Evolutionary conservation across 1,140 invertebrate species (phyloP).

Genomic region (Aleiodes sp.): DNA sequence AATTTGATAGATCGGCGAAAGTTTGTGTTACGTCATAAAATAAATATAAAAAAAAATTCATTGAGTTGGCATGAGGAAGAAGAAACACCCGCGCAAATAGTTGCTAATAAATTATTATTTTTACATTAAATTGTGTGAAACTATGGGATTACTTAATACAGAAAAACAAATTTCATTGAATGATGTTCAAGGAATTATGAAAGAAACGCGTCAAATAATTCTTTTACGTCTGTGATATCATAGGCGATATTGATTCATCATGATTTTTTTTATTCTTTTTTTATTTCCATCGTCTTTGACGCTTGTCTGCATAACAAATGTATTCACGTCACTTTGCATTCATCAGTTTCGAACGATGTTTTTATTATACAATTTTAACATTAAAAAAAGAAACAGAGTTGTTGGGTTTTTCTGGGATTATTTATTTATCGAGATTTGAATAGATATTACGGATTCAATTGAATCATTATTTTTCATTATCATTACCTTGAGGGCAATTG

Average conservation of each 20-base stretch:
- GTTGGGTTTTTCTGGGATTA: not conserved
- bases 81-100: constrained; percentile 24
- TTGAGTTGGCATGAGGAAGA: constrained; percentile 12
- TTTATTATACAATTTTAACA: not conserved
- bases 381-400: not conserved
- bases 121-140: not conserved
- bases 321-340: not conserved
- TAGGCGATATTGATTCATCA: not conserved
- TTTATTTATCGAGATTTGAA: too few relatives aligned
- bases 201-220: not conserved
- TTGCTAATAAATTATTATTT: constrained; percentile 7
- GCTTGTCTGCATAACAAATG: not conserved
- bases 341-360: not conserved
- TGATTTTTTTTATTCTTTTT: not conserved
- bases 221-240: not conserved
- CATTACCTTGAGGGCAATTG: too few relatives aligned
- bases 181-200: not conserved
- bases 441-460: too few relatives aligned
- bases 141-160: not conserved
- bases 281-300: not conserved
- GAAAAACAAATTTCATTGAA: not conserved
- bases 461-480: too few relatives aligned
- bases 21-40: constrained; percentile 45
- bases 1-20: constrained; percentile 51
- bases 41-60: not conserved